These are phyloP conservation scores for Solenopsis invicta DNA, from an alignment of 1,140 invertebrate species.

Conservation along the genomic window DNA sequence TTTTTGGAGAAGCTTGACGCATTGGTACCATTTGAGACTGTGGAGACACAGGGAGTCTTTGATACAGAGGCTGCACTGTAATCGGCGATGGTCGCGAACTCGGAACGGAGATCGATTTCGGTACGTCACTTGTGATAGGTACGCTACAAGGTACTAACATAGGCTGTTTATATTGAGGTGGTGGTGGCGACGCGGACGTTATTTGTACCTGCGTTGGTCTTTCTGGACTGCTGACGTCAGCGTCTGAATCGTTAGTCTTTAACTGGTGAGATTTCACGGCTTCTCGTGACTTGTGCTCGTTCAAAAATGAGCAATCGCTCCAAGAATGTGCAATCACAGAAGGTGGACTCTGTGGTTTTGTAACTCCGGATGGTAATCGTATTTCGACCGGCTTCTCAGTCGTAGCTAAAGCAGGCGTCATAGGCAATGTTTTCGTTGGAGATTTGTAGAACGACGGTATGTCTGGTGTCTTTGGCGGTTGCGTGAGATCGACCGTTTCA, in stretches of 20 bases:
- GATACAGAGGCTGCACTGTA: slow-evolving; percentile 80
- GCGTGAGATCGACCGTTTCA: slow-evolving; percentile 85
- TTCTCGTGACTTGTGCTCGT: slow-evolving; percentile 77
- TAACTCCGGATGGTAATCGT: slow-evolving; percentile 63
- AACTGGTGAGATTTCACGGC: slow-evolving; percentile 57
- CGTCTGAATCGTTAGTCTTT: slow-evolving; percentile 42
- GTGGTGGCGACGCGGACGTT: slow-evolving; percentile 62
- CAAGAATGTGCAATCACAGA: slow-evolving; percentile 84
- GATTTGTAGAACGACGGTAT: slow-evolving; percentile 85
- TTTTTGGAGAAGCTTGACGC: slow-evolving; percentile 81
- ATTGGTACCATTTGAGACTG: slow-evolving; percentile 82
- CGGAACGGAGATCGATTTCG: slow-evolving; percentile 71
- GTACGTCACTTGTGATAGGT: slow-evolving; percentile 73
- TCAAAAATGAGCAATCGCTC: slow-evolving; percentile 67
- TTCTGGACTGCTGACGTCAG: slow-evolving; percentile 61
- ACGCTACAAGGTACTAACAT: slow-evolving; percentile 71
- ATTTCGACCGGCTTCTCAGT: slow-evolving; percentile 81
- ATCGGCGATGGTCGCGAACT: slow-evolving; percentile 77
- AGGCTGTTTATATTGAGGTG: slow-evolving; percentile 78
- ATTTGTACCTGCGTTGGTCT: slow-evolving; percentile 32
- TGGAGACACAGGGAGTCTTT: slow-evolving; percentile 81
- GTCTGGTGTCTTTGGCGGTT: slow-evolving; percentile 86
- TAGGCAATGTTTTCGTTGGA: slow-evolving; percentile 79
- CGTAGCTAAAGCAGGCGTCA: slow-evolving; percentile 59
- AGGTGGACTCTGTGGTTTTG: slow-evolving; percentile 73